phyloP scores from a whole-genome alignment of 2,888 invertebrate species.

The Antitype chi region DNA sequence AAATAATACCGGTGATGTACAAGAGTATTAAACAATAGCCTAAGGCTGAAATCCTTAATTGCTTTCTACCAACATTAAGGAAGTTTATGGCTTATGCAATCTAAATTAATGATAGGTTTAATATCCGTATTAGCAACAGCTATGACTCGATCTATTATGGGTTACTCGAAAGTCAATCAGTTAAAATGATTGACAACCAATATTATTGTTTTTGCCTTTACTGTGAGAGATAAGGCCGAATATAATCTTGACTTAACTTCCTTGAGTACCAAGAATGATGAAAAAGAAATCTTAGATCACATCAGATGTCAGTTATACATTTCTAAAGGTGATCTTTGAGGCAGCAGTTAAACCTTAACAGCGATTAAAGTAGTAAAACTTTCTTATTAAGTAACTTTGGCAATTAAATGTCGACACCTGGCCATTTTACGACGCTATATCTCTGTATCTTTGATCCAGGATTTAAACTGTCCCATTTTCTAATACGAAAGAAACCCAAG shows the following conservation, averaged over 20 bases:
- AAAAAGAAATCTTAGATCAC: constrained; percentile 26
- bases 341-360: constrained; percentile 27
- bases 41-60: constrained; percentile 30
- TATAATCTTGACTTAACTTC: constrained; percentile 20
- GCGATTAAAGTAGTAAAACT: constrained; percentile 16
- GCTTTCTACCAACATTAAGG: constrained; percentile 29
- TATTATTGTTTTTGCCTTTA: constrained; percentile 19
- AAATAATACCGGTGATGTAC: constrained; percentile 8
- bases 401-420: constrained; percentile 5
- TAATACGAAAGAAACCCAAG: neutral
- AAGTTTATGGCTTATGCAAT: constrained; percentile 45
- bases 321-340: constrained; percentile 18
- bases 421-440: constrained; percentile 13
- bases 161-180: constrained; percentile 40
- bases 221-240: constrained; percentile 26
- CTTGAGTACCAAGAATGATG: constrained; percentile 6
- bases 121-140: constrained; percentile 46
- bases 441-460: neutral
- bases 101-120: constrained; percentile 39
- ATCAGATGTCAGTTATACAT: neutral
- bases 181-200: constrained; percentile 48
- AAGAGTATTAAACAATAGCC: constrained; percentile 2
- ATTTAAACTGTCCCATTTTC: constrained; percentile 2
- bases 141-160: constrained; percentile 33
- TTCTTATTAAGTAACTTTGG: constrained; percentile 29